Base-by-base conservation (phyloP, 2,888 invertebrate species). In the Acanthacorydalis orientalis region DNA sequence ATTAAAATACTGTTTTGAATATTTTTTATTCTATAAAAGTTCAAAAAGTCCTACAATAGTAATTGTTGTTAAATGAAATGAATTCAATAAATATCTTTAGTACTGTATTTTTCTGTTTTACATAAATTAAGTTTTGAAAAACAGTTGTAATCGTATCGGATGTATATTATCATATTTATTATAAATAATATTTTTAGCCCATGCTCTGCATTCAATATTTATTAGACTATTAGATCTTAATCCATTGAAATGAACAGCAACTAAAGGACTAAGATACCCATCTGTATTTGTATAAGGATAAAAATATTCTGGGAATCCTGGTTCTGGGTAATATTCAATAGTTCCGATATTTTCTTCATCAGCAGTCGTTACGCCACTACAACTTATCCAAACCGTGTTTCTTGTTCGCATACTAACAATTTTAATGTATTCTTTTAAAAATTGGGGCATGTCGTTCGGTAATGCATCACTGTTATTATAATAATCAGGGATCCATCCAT, bases 101-200 rank as follows among this genome's bases (percentile, higher is more conserved):
- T n/a, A n/a, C n/a, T n/a, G n/a, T n/a, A n/a, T n/a, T n/a, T n/a
- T n/a, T n/a, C n/a, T n/a, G n/a, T n/a, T n/a, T n/a, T n/a, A n/a
- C n/a, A n/a, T n/a, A 23, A 23, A 23, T 23, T 23, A 23, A 2
- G 6, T 23, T 23, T 23, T 2, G 6, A 23, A 23, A 4, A 23
- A 23, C 2, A 23, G 6, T 23, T 23, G 2, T 4, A 23, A 23
- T 4, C 23, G 23, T 23, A 23, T 23, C 2, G 23, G 23, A 23
- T 23, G 6, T 23, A 23, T 23, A 23, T 23, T 23, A 23, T 23
- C 23, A 23, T 23, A 23, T 23, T 6, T 23, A 38, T 38, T 15
- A 38, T 38, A 15, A 38, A 38, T 15, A 15, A 38, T 38, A 38
- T 38, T 38, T 38, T 38, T 12, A 7, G 39, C 39, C 51, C 49